A percentile compares a stretch with the other conserved stretches of the same genome.
Conservation (phyloP, 2,113 vertebrate species). For the Chitala chitala region DNA sequence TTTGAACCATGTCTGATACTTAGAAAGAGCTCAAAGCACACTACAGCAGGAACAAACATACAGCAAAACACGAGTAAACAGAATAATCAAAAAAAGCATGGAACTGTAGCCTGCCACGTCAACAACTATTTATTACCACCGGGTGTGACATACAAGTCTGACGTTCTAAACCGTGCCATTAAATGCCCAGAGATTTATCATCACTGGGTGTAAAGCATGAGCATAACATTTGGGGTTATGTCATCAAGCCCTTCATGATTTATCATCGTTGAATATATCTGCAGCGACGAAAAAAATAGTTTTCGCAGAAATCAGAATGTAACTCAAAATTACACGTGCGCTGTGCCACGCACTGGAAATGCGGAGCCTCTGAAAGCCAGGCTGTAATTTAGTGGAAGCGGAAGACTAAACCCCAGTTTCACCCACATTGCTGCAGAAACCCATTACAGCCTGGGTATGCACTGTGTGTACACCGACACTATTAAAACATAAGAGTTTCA, state of each 20-base stretch:
- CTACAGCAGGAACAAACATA: too few species aligned
- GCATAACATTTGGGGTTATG: neutral
- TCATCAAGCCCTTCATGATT: neutral
- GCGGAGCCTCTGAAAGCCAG: neutral
- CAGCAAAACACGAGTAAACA: too few species aligned
- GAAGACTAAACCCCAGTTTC: neutral
- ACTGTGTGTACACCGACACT: neutral
- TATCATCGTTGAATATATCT: neutral
- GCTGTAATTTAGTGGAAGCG: neutral
- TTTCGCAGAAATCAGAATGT: neutral
- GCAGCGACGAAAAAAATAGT: neutral
- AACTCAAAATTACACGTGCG: slow-evolving; percentile 5
- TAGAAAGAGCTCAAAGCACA: too few species aligned
- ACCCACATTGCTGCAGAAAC: neutral
- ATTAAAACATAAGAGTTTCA: too few species aligned
- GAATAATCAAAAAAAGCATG: too few species aligned
- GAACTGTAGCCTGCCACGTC: too few species aligned
- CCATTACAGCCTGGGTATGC: neutral
- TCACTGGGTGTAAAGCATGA: neutral
- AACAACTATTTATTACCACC: neutral
- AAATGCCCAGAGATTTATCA: slow-evolving; percentile 9
- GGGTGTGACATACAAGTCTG: neutral
- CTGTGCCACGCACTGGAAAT: neutral
- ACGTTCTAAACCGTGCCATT: neutral
- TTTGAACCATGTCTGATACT: too few species aligned